Evolutionary conservation across 2,797 vertebrate genomes (phyloP), one percentile per base, ranked within the genome.

Genomic region (Ctenopoma multispine): DNA sequence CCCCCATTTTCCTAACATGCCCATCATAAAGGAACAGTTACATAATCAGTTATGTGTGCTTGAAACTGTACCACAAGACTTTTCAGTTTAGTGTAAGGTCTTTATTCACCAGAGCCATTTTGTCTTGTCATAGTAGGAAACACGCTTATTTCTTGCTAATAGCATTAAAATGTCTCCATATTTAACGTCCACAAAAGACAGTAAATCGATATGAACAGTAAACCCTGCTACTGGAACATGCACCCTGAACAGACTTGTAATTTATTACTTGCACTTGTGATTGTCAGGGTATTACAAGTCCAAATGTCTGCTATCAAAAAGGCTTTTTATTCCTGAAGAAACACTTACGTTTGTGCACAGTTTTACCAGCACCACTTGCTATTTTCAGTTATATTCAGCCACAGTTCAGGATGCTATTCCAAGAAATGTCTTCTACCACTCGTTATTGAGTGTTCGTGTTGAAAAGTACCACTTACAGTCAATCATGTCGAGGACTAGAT

Each of bases 301-400:
- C 53, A 13, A n/a, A 24, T 50, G 44, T 63, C 41, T 51, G 3
- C 55, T 46, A 48, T 51, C 24, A 38, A 48, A 49, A 65, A n/a
- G 20, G 17, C 7, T 40, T 17, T 34, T 43, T 57, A 14, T 20
- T 38, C 23, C 5, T 48, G 7, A 36, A 31, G 18, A 18, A 48
- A 21, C 10, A 20, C 11, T 4, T 15, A 1, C 1, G 8, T 27
- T 18, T 24, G 15, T 43, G 10, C 17, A 12, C 57, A 31, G 41
- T 31, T 29, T 44, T 29, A 59, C 40, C n/a, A 27, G 18, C 23
- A n/a, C 18, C n/a, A 20, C 4, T 34, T 24, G 15, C 23, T 11
- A 58, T 34, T 54, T 36, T 10, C 34, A 57, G 23, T 20, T 46
- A 20, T 46, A 8, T 46, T 3, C 44, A 20, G n/a, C 15, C 64